Percentiles rank a stretch among this genome's conserved stretches.
These are phyloP conservation scores for Drosophila truncata DNA, from an alignment of 1,140 invertebrate species.

Conservation along the genomic window DNA sequence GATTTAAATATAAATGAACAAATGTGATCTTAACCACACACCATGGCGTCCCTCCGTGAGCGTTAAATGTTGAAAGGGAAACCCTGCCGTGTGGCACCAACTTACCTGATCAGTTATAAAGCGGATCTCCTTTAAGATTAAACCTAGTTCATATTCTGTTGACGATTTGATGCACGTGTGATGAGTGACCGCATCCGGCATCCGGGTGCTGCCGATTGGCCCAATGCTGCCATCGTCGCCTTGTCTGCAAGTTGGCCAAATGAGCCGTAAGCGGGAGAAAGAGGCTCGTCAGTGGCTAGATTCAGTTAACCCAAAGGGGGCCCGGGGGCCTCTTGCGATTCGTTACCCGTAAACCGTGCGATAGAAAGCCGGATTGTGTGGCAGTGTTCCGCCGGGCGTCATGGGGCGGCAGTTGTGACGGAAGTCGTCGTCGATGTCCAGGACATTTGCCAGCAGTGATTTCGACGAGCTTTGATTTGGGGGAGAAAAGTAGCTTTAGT, in stretches of 20 bases:
- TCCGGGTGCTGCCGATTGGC: constrained; percentile 86
- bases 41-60: constrained; percentile 10
- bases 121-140: constrained; percentile 98
- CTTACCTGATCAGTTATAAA: constrained; percentile 90
- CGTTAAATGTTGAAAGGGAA: neutral
- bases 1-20: neutral
- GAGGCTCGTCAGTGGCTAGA: constrained; percentile 31
- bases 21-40: constrained; percentile 2
- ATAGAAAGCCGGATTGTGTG: constrained; percentile 85
- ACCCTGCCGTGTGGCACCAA: constrained; percentile 3
- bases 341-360: constrained; percentile 85
- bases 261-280: constrained; percentile 13
- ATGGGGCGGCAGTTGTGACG: constrained; percentile 87
- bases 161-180: constrained; percentile 90
- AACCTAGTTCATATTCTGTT: constrained; percentile 94
- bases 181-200: constrained; percentile 87
- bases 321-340: constrained; percentile 35
- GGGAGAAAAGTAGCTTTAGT: constrained; percentile 31
- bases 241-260: constrained; percentile 68
- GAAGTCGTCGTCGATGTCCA: constrained; percentile 97
- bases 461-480: constrained; percentile 88
- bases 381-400: constrained; percentile 86
- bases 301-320: constrained; percentile 19
- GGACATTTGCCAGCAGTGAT: constrained; percentile 96
- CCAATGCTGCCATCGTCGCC: constrained; percentile 85